A percentile compares a stretch with the other conserved stretches of the same genome.
Evolutionary conservation across 2,797 vertebrate species (phyloP).

Genomic region (Neosilurus mollespiculum): DNA sequence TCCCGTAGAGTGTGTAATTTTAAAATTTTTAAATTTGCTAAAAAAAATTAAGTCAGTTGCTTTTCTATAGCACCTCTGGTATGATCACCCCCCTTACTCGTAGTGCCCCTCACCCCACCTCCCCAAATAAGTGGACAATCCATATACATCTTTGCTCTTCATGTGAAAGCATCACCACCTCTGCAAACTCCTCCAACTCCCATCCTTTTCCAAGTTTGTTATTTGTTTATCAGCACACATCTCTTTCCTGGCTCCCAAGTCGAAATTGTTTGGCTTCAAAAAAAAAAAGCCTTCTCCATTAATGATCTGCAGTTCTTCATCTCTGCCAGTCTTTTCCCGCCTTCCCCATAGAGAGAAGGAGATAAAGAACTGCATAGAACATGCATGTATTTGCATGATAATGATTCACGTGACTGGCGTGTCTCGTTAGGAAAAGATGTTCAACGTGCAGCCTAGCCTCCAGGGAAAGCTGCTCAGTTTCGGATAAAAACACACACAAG

Average conservation of each 20-base stretch:
- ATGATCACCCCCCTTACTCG: too few species aligned
- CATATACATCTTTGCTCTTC: constrained; percentile 51
- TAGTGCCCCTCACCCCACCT: too few species aligned
- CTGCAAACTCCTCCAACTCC: not conserved
- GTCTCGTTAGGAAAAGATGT: constrained; percentile 50
- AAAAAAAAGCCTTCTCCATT: constrained; percentile 74
- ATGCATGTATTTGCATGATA: constrained; percentile 80
- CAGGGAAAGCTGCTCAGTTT: constrained; percentile 48
- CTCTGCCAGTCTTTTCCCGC: constrained; percentile 67
- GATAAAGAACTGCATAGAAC: constrained; percentile 42
- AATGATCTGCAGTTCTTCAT: constrained; percentile 77
- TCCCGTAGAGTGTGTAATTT: too few species aligned
- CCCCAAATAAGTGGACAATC: too few species aligned
- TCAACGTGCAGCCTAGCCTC: constrained; percentile 59
- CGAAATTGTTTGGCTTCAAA: constrained; percentile 75
- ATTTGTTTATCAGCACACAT: constrained; percentile 77
- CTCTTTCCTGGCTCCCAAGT: constrained; percentile 62
- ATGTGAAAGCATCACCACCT: constrained; percentile 69
- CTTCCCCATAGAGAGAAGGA: constrained; percentile 26
- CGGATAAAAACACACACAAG: not conserved
- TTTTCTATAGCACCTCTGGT: too few species aligned
- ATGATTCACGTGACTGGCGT: constrained; percentile 65
- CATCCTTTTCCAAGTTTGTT: constrained; percentile 53
- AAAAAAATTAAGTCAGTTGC: too few species aligned
- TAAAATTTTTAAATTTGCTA: too few species aligned